Percentiles rank a stretch among this genome's conserved stretches.
phyloP scores from a whole-genome alignment of 2,113 vertebrate species.

The Elaphurus davidianus region DNA sequence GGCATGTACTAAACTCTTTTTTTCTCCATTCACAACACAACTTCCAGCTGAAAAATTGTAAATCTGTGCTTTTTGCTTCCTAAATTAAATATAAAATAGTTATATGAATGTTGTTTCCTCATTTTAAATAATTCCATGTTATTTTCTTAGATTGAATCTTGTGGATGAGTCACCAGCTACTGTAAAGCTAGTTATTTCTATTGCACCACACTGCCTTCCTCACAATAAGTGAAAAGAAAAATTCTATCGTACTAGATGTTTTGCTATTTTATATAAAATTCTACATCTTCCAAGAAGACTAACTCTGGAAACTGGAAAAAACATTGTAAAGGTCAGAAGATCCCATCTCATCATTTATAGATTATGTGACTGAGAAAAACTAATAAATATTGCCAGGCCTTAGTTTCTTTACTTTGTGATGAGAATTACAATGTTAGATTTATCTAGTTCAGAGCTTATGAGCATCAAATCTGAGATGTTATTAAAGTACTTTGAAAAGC shows the following conservation, averaged over 20 bases:
- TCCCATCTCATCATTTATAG: background rate
- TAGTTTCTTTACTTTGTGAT: background rate
- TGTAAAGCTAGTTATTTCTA: background rate
- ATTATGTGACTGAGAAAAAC: background rate
- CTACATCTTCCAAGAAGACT: background rate
- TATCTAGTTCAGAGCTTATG: background rate
- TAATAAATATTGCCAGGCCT: background rate
- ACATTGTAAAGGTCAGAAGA: background rate
- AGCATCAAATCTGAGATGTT: background rate
- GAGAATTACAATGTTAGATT: background rate
- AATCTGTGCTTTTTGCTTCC: background rate
- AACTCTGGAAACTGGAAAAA: background rate
- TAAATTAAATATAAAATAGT: background rate
- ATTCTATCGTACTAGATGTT: background rate
- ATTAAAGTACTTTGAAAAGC: background rate
- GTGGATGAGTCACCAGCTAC: background rate
- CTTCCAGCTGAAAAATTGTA: background rate
- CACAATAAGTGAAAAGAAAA: background rate
- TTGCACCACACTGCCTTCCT: background rate
- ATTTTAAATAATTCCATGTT: background rate
- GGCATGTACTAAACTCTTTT: background rate
- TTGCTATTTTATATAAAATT: background rate
- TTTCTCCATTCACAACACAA: background rate
- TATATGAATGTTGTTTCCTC: background rate
- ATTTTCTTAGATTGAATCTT: slow-evolving; percentile 15